Percentiles rank a stretch among this genome's conserved stretches.
Conservation (phyloP, 64 coral and sea anemone genomes). For the Acropora tenuis region DNA sequence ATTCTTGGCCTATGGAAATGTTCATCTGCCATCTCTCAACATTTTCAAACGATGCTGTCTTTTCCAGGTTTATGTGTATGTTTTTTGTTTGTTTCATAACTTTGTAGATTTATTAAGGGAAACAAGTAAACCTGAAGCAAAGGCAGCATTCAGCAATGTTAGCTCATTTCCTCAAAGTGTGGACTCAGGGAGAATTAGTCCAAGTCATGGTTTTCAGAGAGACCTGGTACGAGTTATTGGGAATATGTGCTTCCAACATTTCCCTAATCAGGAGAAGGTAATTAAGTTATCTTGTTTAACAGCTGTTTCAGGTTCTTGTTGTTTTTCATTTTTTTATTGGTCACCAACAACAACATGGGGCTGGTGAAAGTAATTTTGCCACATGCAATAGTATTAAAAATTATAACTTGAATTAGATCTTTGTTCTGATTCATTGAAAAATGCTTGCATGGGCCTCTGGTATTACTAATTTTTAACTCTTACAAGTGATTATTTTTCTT, state of each 20-base stretch:
- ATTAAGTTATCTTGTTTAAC: background rate
- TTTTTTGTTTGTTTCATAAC: background rate
- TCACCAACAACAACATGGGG: too few relatives aligned
- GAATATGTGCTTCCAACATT: constrained; percentile 90
- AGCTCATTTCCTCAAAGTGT: constrained; percentile 23
- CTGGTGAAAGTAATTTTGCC: too few relatives aligned
- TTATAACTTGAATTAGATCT: background rate
- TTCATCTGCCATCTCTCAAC: too few relatives aligned
- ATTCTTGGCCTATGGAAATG: too few relatives aligned
- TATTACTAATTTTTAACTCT: too few relatives aligned
- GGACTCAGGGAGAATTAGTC: constrained; percentile 70
- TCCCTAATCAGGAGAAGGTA: constrained; percentile 82
- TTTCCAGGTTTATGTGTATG: background rate
- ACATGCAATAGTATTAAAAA: too few relatives aligned
- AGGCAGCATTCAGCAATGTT: constrained; percentile 39
- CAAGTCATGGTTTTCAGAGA: constrained; percentile 92
- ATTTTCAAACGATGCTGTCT: too few relatives aligned
- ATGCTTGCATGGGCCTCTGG: background rate
- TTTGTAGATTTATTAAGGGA: constrained; percentile 73
- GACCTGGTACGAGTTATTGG: constrained; percentile 86
- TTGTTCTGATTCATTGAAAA: background rate
- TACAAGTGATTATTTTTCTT: too few relatives aligned
- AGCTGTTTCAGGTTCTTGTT: background rate
- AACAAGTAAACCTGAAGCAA: constrained; percentile 47
- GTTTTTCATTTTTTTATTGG: background rate